Evolutionary conservation across 2,888 invertebrate genomes (phyloP), one percentile per base, ranked within the genome.

Genomic region (Globia sparganii): DNA sequence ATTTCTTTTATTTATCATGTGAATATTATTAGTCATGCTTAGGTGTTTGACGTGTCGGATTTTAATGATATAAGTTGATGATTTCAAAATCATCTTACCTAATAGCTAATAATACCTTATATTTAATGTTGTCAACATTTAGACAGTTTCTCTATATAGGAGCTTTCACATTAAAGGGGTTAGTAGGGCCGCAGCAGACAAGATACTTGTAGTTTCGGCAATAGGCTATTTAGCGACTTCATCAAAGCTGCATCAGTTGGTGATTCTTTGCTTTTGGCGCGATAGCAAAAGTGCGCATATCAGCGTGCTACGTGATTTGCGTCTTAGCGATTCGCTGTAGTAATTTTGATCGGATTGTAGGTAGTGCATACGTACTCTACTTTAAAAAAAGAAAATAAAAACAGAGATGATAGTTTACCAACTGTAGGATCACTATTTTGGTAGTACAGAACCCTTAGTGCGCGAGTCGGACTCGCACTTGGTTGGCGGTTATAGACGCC

Each of bases 21-120:
- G n/a, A 64, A 31, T 53, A 72, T 61, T 61, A 76, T 53, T 76
- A 21, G n/a, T 75, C 61, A 75, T 53, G 49, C 40, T 62, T 76
- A 67, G 5, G 37, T 21, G 25, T 28, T 64, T 53, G 21, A 64
- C 34, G 21, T 43, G 64, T 53, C 43, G 34, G 64, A 64, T 77
- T 34, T 62, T n/a, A 34, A 34, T 62, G 21, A 40, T 40, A 15
- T 75, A 62, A 76, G 40, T 31, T 62, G 34, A 25, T 75, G 37
- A 59, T 74, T 75, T 49, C 53, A 9, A 62, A 77, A 77, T 43
- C 77, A 34, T 77, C 40, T 8, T 75, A 43, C 28, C 4, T 43
- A 43, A 28, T 34, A 46, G 25, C 43, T 43, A 58, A 21, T 75
- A 31, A n/a, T 76, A 31, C 49, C 21, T 9, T 21, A 31, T 31